These are phyloP conservation scores for Setipinna tenuifilis DNA, from an alignment of 2,797 vertebrate genomes.

Conservation along the genomic window DNA sequence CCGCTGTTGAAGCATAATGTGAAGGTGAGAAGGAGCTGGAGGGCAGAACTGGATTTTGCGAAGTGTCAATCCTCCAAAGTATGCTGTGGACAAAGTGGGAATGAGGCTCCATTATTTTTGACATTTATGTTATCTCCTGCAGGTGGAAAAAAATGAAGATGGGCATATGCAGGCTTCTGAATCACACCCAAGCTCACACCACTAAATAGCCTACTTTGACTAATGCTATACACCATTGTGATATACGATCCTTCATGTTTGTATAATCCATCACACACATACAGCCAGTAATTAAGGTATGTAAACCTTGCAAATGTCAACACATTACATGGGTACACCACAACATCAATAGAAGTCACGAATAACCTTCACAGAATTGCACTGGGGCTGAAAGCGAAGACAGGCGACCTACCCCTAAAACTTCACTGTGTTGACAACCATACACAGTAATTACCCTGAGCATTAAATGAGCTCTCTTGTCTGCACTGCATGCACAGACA, in stretches of 20 bases:
- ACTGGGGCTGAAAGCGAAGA: background rate
- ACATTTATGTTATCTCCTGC: background rate
- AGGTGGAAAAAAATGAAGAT: background rate
- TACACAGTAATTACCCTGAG: background rate
- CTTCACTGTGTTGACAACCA: background rate
- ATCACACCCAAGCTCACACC: background rate
- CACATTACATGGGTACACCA: background rate
- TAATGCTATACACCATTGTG: background rate
- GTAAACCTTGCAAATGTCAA: background rate
- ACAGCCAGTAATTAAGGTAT: background rate
- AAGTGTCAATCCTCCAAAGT: background rate
- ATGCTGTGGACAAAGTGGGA: background rate
- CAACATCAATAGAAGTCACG: background rate
- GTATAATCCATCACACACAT: background rate
- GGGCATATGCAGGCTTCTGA: background rate
- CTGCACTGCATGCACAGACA: conserved; percentile 24
- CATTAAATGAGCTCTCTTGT: background rate
- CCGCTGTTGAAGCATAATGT: background rate
- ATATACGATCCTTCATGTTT: background rate
- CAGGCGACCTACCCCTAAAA: background rate
- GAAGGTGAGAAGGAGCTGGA: background rate
- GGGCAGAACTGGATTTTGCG: background rate
- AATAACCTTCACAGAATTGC: background rate
- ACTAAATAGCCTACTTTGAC: background rate
- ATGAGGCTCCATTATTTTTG: background rate